Evolutionary conservation across 2,888 invertebrate species (phyloP), one percentile per base, ranked within the genome.

Genomic region (Pheosia tremula): DNA sequence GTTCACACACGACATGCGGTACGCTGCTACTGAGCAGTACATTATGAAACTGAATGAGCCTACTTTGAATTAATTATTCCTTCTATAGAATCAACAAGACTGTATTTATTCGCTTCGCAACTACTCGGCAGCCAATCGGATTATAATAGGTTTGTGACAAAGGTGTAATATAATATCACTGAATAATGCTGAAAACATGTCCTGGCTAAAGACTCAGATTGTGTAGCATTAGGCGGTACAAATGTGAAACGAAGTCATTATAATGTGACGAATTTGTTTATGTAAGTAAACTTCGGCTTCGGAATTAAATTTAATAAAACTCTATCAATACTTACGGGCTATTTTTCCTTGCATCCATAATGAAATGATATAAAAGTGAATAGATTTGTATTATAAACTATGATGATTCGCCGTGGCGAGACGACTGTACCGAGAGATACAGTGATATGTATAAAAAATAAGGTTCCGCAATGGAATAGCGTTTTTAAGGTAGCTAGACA

Each of bases 401-500:
- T 60, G 59, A 72, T 61, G 66, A 57, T 60, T 65, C 62, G 59
- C 60, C 69, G 65, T 59, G 65, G 69, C 75, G 67, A 69, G 68
- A 68, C 57, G 65, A 69, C 64, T 63, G 53, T 68, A 67, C 66
- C 65, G 58, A 57, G 56, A 68, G 64, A 69, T 70, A 74, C 71
- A 72, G 70, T 71, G 73, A 71, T 77, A 66, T 81, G 78, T 80
- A 80, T 74, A 80, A 77, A 77, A 74, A 76, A 71, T 72, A 67
- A 78, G 72, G 76, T 77, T 83, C 76, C 72, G 73, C 69, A 24
- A 74, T 75, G 79, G 82, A 79, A 80, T 81, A 80, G 83, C 80
- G 80, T 83, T 83, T 80, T 77, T 89, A 86, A 87, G 83, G 81
- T 90, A 90, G 89, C 82, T 90, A 90, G 88, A 86, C 74, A 75